phyloP scores from a whole-genome alignment of 2,888 invertebrate species.

The Synergus gifuensis region DNA sequence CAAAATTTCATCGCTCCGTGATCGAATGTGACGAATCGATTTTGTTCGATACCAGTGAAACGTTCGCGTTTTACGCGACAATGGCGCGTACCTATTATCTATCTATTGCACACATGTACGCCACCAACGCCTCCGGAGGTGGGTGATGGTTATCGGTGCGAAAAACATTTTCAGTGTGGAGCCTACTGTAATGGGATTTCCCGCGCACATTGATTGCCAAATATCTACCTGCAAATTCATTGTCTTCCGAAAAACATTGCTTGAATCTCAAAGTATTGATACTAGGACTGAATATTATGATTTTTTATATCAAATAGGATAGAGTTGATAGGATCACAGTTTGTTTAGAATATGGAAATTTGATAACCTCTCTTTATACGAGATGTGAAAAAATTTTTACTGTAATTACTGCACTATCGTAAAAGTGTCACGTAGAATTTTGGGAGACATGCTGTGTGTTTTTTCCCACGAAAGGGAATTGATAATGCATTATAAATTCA shows the following conservation, averaged over 20 bases:
- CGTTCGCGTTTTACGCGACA: slow-evolving; percentile 20
- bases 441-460: background rate
- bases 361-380: background rate
- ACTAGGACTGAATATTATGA: too few relatives aligned
- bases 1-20: slow-evolving; percentile 37
- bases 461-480: slow-evolving; percentile 8
- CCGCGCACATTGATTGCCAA: background rate
- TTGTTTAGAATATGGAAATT: background rate
- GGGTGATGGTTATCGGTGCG: slow-evolving; percentile 6
- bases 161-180: background rate
- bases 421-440: background rate
- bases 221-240: slow-evolving; percentile 1
- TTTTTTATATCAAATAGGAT: too few relatives aligned
- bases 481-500: slow-evolving; percentile 30
- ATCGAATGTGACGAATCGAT: slow-evolving; percentile 40
- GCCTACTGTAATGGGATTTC: background rate
- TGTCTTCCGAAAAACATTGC: background rate
- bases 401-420: background rate
- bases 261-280: background rate
- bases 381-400: background rate
- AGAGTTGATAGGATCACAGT: too few relatives aligned
- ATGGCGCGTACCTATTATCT: slow-evolving; percentile 26
- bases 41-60: slow-evolving; percentile 26
- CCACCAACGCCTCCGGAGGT: slow-evolving; percentile 24
- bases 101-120: slow-evolving; percentile 9